phyloP scores from a whole-genome alignment of 2,888 invertebrate species.

The Psylliodes chrysocephalus region DNA sequence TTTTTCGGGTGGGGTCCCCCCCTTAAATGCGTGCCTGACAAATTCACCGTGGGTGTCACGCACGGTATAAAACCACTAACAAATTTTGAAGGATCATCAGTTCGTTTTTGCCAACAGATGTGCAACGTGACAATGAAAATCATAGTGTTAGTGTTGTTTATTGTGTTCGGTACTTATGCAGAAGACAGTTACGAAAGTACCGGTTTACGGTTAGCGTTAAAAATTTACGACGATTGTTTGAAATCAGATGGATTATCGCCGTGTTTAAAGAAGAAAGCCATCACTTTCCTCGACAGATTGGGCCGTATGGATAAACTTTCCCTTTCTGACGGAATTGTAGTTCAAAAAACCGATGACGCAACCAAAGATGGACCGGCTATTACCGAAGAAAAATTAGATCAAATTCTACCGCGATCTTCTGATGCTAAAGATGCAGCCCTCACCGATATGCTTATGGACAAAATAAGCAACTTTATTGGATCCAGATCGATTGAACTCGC shows the following conservation, averaged over 20 bases:
- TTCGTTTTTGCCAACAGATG: constrained; percentile 53
- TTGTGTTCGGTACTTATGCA: constrained; percentile 54
- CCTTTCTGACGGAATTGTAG: constrained; percentile 74
- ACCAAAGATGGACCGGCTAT: constrained; percentile 71
- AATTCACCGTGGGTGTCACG: constrained; percentile 51
- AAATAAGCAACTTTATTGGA: constrained; percentile 76
- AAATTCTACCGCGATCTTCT: constrained; percentile 72
- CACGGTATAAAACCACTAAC: constrained; percentile 60
- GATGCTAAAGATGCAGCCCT: constrained; percentile 76
- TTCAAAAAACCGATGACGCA: constrained; percentile 68
- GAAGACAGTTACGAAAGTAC: constrained; percentile 63
- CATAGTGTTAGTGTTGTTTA: constrained; percentile 59
- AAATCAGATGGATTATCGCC: constrained; percentile 76
- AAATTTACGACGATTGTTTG: constrained; percentile 83
- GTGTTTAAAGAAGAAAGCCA: too few relatives aligned
- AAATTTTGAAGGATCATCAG: constrained; percentile 57
- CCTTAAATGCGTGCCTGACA: neutral
- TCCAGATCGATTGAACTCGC: constrained; percentile 81
- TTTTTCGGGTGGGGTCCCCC: too few relatives aligned
- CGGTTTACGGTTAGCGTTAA: constrained; percentile 74
- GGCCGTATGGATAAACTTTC: constrained; percentile 74
- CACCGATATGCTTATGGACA: constrained; percentile 76
- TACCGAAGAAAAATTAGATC: constrained; percentile 77
- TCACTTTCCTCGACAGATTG: too few relatives aligned
- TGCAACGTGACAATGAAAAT: constrained; percentile 50